Percentiles rank a stretch among this genome's conserved stretches.
These are phyloP conservation scores for Pinctada fucata DNA, from an alignment of 2,888 invertebrate species.

Conservation along the genomic window DNA sequence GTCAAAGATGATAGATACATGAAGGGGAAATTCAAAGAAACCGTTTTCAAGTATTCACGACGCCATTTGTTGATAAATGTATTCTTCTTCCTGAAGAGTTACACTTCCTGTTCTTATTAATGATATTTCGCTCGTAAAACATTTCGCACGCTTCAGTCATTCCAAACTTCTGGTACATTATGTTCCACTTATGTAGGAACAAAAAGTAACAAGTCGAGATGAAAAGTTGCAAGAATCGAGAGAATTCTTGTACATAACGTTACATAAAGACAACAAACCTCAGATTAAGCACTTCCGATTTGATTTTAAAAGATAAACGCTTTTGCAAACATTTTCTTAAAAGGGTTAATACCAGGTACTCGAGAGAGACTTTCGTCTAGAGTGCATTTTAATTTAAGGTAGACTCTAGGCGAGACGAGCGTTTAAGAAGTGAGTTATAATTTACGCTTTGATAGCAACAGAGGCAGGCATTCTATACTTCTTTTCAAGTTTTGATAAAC, in stretches of 20 bases:
- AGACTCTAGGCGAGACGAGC: slow-evolving; percentile 36
- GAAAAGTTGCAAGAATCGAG: neutral
- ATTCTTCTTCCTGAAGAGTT: no score
- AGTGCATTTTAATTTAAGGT: slow-evolving; percentile 32
- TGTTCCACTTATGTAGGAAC: no score
- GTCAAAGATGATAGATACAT: no score
- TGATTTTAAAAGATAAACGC: slow-evolving; percentile 28
- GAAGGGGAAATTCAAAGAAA: no score
- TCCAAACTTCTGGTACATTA: no score
- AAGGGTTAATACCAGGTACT: slow-evolving; percentile 27
- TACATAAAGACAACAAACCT: neutral
- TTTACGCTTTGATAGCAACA: slow-evolving; percentile 33
- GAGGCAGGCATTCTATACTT: slow-evolving; percentile 16
- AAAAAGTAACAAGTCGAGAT: neutral
- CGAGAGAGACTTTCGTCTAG: slow-evolving; percentile 19
- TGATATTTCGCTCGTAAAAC: no score
- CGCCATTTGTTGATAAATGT: no score
- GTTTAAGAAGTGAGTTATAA: slow-evolving; percentile 14
- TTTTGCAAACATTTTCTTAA: slow-evolving; percentile 28
- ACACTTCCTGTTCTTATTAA: no score
- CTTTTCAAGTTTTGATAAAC: slow-evolving; percentile 28
- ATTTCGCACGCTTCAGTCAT: no score
- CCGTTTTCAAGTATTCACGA: no score
- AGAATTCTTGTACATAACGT: neutral
- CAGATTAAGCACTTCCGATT: slow-evolving; percentile 23